Evolutionary conservation across 1,140 invertebrate genomes (phyloP).

Genomic region (Andricus grossulariae): DNA sequence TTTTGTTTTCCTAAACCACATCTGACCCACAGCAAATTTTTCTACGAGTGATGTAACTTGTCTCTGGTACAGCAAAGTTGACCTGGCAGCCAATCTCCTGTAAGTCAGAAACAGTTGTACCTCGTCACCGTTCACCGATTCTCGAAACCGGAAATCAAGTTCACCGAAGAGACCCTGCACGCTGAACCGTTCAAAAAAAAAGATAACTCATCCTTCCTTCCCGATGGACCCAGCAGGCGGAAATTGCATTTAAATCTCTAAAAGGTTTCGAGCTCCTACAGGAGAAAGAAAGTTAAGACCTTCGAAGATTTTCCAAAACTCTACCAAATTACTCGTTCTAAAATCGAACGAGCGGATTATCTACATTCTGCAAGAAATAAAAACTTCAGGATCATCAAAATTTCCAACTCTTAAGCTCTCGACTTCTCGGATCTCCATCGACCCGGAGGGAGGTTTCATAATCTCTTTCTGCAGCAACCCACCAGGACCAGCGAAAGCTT

Average conservation of each 20-base stretch:
- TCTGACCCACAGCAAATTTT: not conserved
- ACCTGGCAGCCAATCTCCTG: slow-evolving; percentile 57
- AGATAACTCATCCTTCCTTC: not conserved
- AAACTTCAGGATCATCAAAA: slow-evolving; percentile 12
- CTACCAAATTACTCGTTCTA: not conserved
- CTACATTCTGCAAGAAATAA: not conserved
- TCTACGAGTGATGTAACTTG: slow-evolving; percentile 47
- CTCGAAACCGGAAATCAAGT: slow-evolving; percentile 15
- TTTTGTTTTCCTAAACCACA: slow-evolving; percentile 15
- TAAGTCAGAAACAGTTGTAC: slow-evolving; percentile 42
- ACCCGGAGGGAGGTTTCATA: not conserved
- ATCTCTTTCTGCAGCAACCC: not conserved
- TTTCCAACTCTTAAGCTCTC: not conserved
- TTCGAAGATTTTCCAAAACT: not conserved
- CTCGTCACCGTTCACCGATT: slow-evolving; percentile 45
- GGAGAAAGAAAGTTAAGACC: not conserved
- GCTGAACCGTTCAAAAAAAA: slow-evolving; percentile 2
- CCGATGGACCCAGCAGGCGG: not conserved
- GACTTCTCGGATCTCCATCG: slow-evolving; percentile 9
- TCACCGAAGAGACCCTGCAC: slow-evolving; percentile 17
- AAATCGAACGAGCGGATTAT: slow-evolving; percentile 1
- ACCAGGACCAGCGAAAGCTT: not conserved
- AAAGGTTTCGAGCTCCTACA: not conserved
- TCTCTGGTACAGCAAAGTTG: slow-evolving; percentile 56
- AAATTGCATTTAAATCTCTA: slow-evolving; percentile 1